Conservation (phyloP, 2,888 invertebrate species). For the Dascillus cervinus region DNA sequence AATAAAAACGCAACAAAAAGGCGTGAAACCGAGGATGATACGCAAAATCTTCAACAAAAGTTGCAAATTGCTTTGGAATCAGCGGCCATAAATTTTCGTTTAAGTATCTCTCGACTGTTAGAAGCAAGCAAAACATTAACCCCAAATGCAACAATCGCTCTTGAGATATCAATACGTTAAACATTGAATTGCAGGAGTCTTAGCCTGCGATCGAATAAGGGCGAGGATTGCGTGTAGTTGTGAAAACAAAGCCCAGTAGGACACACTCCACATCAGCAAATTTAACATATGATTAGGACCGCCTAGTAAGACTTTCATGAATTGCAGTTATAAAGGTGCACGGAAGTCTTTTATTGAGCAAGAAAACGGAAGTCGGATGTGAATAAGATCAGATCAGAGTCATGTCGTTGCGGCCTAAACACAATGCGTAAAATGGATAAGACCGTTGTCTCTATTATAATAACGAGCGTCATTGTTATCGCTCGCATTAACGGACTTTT, state of each 20-base stretch:
- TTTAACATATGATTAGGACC: constrained; percentile 39
- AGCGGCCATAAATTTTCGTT: constrained; percentile 10
- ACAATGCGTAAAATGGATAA: constrained; percentile 17
- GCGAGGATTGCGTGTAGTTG: constrained; percentile 19
- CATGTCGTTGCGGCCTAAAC: constrained; percentile 32
- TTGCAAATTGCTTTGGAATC: constrained; percentile 8
- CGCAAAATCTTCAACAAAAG: constrained; percentile 13
- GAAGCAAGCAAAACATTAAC: too few species aligned
- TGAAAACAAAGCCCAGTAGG: constrained; percentile 34
- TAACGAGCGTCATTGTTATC: too few species aligned
- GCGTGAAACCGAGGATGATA: constrained; percentile 16
- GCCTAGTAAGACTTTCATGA: constrained; percentile 21
- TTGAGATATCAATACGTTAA: constrained; percentile 39
- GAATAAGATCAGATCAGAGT: constrained; percentile 40
- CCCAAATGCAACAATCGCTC: too few species aligned
- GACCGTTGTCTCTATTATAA: constrained; percentile 23
- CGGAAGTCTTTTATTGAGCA: constrained; percentile 39
- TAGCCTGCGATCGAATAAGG: constrained; percentile 18
- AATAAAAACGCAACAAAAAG: too few species aligned
- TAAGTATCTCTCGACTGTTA: constrained; percentile 10
- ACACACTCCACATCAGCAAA: constrained; percentile 33
- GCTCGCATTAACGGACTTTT: too few species aligned
- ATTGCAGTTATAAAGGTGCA: constrained; percentile 36
- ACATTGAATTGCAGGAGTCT: constrained; percentile 20
- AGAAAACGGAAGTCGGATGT: constrained; percentile 33